These are phyloP conservation scores for Acanthacorydalis orientalis DNA, from an alignment of 2,888 invertebrate genomes.

Conservation along the genomic window DNA sequence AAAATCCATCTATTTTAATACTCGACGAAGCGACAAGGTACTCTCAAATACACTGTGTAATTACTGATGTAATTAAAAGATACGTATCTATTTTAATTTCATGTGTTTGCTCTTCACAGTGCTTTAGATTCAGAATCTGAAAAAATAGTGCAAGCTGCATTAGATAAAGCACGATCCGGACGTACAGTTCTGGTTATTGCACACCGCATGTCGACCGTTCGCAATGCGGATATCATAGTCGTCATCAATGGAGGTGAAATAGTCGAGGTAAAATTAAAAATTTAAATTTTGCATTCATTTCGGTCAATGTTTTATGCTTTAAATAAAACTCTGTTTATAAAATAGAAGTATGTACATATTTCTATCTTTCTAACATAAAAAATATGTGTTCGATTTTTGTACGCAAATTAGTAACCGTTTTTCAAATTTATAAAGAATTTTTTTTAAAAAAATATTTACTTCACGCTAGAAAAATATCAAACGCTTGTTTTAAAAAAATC, in stretches of 20 bases:
- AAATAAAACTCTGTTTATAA: no score
- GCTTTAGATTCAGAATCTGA: constrained; percentile 89
- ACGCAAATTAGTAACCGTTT: no score
- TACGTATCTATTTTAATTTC: background rate
- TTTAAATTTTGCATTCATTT: no score
- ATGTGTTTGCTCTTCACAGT: constrained; percentile 30
- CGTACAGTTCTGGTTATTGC: constrained; percentile 92
- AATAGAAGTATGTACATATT: no score
- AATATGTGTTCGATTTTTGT: no score
- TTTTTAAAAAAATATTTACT: no score
- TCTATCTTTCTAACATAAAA: no score
- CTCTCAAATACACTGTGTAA: background rate
- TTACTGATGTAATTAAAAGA: background rate
- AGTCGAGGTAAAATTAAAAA: constrained; percentile 51
- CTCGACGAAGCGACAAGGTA: constrained; percentile 92
- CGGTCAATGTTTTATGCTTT: no score
- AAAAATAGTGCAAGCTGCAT: constrained; percentile 71
- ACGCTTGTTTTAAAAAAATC: no score
- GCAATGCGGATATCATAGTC: constrained; percentile 81
- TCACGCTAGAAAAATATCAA: no score
- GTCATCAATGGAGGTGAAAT: constrained; percentile 72
- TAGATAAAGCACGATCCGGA: constrained; percentile 68
- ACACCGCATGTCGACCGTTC: constrained; percentile 80
- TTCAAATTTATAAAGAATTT: no score
- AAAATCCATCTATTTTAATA: constrained; percentile 74